Conservation (phyloP, 2,113 vertebrate genomes). For the Pseudorasbora parva region DNA sequence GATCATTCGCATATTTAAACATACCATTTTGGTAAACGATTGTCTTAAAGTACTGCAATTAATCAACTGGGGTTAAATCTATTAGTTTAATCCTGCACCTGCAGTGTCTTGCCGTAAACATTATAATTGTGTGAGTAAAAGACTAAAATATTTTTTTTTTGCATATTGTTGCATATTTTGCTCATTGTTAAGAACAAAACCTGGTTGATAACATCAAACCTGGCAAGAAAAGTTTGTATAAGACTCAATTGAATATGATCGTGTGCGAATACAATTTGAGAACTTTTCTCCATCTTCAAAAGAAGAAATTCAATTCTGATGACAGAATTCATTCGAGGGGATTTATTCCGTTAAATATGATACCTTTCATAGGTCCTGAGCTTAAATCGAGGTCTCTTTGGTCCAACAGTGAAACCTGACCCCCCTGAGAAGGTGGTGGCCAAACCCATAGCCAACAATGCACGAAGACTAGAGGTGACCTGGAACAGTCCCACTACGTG, state of each 20-base stretch:
- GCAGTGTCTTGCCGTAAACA: neutral
- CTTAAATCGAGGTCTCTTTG: constrained; percentile 40
- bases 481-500: constrained; percentile 93
- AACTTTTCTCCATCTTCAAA: neutral
- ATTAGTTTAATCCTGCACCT: neutral
- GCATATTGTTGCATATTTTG: neutral
- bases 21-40: neutral
- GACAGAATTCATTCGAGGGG: neutral
- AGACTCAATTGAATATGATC: neutral
- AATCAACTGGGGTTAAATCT: neutral
- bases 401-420: constrained; percentile 90
- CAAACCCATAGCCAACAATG: constrained; percentile 84
- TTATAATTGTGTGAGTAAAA: neutral
- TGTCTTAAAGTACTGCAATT: neutral
- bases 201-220: neutral
- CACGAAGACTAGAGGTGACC: constrained; percentile 87
- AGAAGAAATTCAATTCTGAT: constrained; percentile 5
- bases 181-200: neutral
- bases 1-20: neutral
- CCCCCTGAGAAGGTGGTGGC: constrained; percentile 92
- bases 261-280: neutral
- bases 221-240: neutral
- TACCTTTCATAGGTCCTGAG: neutral
- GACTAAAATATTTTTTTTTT: neutral
- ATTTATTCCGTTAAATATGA: constrained; percentile 1